Conservation (phyloP, 2,888 invertebrate species). For the Ichneumoninae sp. region DNA sequence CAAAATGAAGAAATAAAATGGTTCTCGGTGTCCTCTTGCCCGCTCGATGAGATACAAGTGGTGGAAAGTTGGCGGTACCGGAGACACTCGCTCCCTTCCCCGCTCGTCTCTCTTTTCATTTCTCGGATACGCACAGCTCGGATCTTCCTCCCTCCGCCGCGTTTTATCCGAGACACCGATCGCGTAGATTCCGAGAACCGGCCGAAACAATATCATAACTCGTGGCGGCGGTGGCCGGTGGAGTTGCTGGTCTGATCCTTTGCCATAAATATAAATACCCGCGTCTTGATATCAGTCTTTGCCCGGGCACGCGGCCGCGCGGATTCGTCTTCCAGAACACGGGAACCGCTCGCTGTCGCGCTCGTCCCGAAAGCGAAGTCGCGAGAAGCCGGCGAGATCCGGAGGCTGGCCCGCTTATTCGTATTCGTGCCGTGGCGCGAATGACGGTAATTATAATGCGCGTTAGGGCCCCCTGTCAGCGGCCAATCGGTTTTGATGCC, state of each 20-base stretch:
- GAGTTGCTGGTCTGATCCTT: conserved; percentile 72
- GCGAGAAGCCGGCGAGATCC: conserved; percentile 18
- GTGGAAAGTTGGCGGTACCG: conserved; percentile 58
- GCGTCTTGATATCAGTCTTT: conserved; percentile 67
- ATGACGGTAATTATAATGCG: conserved; percentile 81
- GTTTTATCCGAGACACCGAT: conserved; percentile 83
- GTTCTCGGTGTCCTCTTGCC: conserved; percentile 66
- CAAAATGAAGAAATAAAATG: conserved; percentile 82
- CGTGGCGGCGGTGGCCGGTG: conserved; percentile 70
- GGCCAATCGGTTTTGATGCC: conserved; percentile 80
- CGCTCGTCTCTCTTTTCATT: conserved; percentile 59
- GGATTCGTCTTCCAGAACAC: conserved; percentile 48
- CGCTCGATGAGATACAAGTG: conserved; percentile 63
- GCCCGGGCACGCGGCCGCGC: conserved; percentile 39
- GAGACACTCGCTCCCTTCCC: conserved; percentile 55
- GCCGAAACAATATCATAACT: conserved; percentile 84
- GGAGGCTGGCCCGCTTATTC: conserved; percentile 57
- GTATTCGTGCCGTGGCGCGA: conserved; percentile 69
- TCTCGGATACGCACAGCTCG: conserved; percentile 62
- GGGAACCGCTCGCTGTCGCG: neutral
- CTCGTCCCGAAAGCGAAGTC: neutral
- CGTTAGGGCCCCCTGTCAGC: conserved; percentile 73
- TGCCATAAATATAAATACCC: conserved; percentile 82
- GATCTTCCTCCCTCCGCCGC: conserved; percentile 61
- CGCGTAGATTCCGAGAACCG: conserved; percentile 83